Percentiles rank a stretch among this genome's conserved stretches.
Conservation (phyloP, 2,888 invertebrate genomes). For the Cotesia congregata region DNA sequence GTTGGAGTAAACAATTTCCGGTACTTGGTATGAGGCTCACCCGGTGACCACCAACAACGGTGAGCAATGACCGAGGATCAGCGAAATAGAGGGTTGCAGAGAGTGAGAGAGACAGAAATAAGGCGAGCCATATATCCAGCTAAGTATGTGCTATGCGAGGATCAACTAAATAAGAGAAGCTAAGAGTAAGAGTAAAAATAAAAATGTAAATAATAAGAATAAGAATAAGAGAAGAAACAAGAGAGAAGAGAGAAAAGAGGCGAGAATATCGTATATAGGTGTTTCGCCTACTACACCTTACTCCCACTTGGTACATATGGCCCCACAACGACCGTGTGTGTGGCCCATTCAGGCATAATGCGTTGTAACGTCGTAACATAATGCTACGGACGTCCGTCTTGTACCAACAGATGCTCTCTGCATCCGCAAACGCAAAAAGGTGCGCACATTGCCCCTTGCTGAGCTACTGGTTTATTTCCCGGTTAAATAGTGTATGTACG, state of each 20-base stretch:
- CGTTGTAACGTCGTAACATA: slow-evolving; percentile 57
- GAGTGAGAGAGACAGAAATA: not conserved
- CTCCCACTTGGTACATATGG: slow-evolving; percentile 35
- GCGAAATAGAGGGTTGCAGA: slow-evolving; percentile 14
- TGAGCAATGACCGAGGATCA: slow-evolving; percentile 41
- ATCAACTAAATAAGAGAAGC: not conserved
- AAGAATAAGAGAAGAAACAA: not conserved
- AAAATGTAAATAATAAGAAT: not conserved
- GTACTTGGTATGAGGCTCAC: slow-evolving; percentile 26
- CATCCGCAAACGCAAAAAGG: slow-evolving; percentile 55
- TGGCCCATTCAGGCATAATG: slow-evolving; percentile 47
- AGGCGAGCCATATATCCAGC: not conserved
- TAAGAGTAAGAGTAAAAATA: not conserved
- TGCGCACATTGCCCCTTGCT: slow-evolving; percentile 37
- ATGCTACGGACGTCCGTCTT: slow-evolving; percentile 61
- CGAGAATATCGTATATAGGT: slow-evolving; percentile 22
- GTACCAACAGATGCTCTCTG: slow-evolving; percentile 63
- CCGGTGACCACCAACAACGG: slow-evolving; percentile 38
- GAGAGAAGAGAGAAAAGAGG: not conserved
- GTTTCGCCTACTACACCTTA: slow-evolving; percentile 33
- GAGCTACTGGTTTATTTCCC: slow-evolving; percentile 6
- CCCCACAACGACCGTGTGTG: slow-evolving; percentile 39
- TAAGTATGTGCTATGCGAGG: not conserved
- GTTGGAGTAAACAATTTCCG: slow-evolving; percentile 38
- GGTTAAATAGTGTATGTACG: not conserved